Percentiles rank a stretch among this genome's conserved stretches.
These are phyloP conservation scores for Sebastes schlegelii DNA, from an alignment of 2,113 vertebrate species.

Conservation along the genomic window DNA sequence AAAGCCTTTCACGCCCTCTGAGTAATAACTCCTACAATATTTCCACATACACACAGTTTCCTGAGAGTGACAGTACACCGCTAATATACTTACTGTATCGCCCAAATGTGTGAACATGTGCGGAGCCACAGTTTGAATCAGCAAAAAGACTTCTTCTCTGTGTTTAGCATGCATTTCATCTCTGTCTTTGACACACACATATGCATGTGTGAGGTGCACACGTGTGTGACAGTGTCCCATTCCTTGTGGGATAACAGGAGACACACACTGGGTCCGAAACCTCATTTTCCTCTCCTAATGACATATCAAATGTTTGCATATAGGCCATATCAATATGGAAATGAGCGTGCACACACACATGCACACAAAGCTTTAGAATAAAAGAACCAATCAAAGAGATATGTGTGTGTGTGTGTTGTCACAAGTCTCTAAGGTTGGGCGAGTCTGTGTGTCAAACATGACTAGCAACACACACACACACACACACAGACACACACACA, in stretches of 20 bases:
- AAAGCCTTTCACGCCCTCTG: constrained; percentile 52
- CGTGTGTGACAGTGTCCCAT: constrained; percentile 23
- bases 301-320: constrained; percentile 82
- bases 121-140: constrained; percentile 32
- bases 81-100: background rate
- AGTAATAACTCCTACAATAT: constrained; percentile 63
- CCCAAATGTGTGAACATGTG: constrained; percentile 10
- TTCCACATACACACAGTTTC: constrained; percentile 55
- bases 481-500: constrained; percentile 52
- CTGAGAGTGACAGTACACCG: constrained; percentile 40
- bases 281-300: constrained; percentile 80
- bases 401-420: constrained; percentile 56
- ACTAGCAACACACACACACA: constrained; percentile 57
- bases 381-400: constrained; percentile 76
- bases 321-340: constrained; percentile 81
- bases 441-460: constrained; percentile 71
- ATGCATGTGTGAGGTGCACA: constrained; percentile 32
- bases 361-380: constrained; percentile 63
- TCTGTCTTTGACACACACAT: constrained; percentile 25
- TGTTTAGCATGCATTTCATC: constrained; percentile 35
- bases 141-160: constrained; percentile 33
- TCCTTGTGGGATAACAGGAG: constrained; percentile 60
- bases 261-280: constrained; percentile 67
- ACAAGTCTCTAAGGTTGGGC: constrained; percentile 70
- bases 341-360: constrained; percentile 62